A percentile compares a stretch with the other conserved stretches of the same genome.
These are phyloP conservation scores for Parasteatoda tepidariorum DNA, from an alignment of 1,140 invertebrate species.

Conservation along the genomic window DNA sequence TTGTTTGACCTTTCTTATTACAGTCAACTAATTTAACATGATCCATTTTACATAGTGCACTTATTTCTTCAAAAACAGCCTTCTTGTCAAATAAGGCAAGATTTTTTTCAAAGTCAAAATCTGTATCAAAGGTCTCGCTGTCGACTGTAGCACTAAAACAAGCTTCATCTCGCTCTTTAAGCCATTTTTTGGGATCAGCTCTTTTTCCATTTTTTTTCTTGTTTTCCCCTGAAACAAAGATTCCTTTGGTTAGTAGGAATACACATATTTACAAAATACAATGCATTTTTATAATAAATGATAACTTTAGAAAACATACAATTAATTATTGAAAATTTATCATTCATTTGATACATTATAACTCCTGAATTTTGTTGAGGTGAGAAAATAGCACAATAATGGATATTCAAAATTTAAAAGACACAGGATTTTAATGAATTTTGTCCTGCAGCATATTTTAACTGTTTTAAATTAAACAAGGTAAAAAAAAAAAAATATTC, in stretches of 20 bases:
- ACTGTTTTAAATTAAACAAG: too few relatives aligned
- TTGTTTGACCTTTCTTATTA: conserved; percentile 63
- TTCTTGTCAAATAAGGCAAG: conserved; percentile 89
- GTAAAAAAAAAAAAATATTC: too few relatives aligned
- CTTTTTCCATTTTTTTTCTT: conserved; percentile 62
- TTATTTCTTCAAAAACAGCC: conserved; percentile 78
- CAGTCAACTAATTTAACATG: conserved; percentile 72
- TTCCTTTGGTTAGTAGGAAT: too few relatives aligned
- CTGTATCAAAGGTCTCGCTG: conserved; percentile 74
- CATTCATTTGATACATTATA: too few relatives aligned
- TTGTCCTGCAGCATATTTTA: too few relatives aligned
- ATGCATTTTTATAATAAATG: neutral
- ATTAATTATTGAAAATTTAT: neutral
- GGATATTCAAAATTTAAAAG: too few relatives aligned
- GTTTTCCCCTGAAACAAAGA: conserved; percentile 23
- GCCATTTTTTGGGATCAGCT: conserved; percentile 68
- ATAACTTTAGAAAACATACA: neutral
- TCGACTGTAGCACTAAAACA: conserved; percentile 75
- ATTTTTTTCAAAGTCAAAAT: conserved; percentile 96
- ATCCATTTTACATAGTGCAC: conserved; percentile 77
- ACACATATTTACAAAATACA: neutral
- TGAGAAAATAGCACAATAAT: too few relatives aligned
- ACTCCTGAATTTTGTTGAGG: too few relatives aligned
- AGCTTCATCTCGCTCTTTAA: conserved; percentile 72
- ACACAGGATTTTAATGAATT: too few relatives aligned